Conservation (phyloP, 2,797 vertebrate genomes). For the Macroramphosus scolopax region DNA sequence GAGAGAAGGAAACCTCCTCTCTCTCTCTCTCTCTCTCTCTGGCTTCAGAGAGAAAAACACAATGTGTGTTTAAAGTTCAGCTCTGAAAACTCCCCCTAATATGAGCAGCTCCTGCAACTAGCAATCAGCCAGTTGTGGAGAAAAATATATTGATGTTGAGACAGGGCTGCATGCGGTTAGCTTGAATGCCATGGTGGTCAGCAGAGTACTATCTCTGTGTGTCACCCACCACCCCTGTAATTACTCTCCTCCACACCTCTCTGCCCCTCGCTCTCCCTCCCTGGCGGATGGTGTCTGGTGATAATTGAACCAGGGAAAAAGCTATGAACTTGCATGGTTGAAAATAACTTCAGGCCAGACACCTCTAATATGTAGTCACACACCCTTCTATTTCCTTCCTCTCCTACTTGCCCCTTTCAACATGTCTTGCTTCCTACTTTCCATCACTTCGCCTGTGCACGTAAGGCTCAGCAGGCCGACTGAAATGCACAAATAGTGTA, state of each 20-base stretch:
- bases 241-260: conserved; percentile 50
- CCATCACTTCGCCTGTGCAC: conserved; percentile 29
- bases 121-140: no score
- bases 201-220: conserved; percentile 38
- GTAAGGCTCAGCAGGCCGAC: conserved; percentile 53
- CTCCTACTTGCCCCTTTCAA: conserved; percentile 31
- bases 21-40: conserved; percentile 1
- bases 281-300: conserved; percentile 38
- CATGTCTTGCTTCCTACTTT: conserved; percentile 42
- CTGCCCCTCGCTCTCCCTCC: conserved; percentile 27
- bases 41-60: neutral
- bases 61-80: conserved; percentile 8
- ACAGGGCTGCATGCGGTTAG: conserved; percentile 7
- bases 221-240: conserved; percentile 54
- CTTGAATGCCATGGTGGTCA: conserved; percentile 17
- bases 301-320: conserved; percentile 51
- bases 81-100: no score
- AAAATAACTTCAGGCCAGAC: conserved; percentile 48
- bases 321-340: conserved; percentile 43
- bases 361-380: conserved; percentile 18
- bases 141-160: neutral
- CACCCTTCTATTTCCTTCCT: conserved; percentile 31
- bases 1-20: conserved; percentile 6
- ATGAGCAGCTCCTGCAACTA: no score
- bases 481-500: conserved; percentile 70